phyloP scores from a whole-genome alignment of 2,888 invertebrate species.

The Caenorhabditis japonica region DNA sequence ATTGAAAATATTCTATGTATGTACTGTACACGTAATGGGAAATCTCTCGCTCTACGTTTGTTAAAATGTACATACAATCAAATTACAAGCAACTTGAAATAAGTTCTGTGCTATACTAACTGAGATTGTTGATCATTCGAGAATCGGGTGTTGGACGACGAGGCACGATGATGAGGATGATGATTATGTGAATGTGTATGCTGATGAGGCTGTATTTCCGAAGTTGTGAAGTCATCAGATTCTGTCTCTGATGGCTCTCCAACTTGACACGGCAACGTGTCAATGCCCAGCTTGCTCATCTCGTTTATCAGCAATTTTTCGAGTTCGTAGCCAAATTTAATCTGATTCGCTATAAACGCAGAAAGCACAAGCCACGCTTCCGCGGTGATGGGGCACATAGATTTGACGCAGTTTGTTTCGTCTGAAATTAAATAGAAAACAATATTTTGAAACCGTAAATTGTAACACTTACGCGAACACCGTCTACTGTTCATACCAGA shows the following conservation, averaged over 20 bases:
- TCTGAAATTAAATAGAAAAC: constrained; percentile 21
- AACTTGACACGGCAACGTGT: constrained; percentile 56
- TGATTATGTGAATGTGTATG: too few species aligned
- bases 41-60: too few species aligned
- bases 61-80: too few species aligned
- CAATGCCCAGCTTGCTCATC: constrained; percentile 64
- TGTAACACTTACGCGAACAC: constrained; percentile 44
- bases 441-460: not conserved
- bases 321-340: constrained; percentile 63
- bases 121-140: constrained; percentile 38
- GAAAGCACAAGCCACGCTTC: constrained; percentile 64
- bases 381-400: constrained; percentile 60
- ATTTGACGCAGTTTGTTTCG: constrained; percentile 38
- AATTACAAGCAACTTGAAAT: not conserved
- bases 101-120: constrained; percentile 19
- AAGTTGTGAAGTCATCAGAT: constrained; percentile 1
- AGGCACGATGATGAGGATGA: constrained; percentile 14
- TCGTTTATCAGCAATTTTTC: constrained; percentile 58
- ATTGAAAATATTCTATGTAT: constrained; percentile 9
- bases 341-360: constrained; percentile 63
- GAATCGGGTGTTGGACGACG: constrained; percentile 18
- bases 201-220: not conserved
- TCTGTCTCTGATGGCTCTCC: constrained; percentile 21
- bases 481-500: constrained; percentile 43
- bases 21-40: constrained; percentile 39